phyloP scores from a whole-genome alignment of 2,113 vertebrate species.

The Macrotis lagotis region DNA sequence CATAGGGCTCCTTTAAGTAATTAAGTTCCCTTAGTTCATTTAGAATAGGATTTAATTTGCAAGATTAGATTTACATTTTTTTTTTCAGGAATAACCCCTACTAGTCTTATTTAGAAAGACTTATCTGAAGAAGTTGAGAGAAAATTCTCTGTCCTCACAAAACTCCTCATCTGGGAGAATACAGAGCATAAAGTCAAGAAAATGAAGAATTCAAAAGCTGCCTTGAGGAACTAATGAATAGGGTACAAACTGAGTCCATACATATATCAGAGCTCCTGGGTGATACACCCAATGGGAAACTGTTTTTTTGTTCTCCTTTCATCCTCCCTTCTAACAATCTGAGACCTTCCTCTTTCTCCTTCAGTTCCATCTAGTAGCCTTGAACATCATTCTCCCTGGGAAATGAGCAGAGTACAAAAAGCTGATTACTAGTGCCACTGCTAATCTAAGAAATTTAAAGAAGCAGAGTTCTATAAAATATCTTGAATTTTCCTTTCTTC shows the following conservation, averaged over 20 bases:
- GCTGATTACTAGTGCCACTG: conserved; percentile 80
- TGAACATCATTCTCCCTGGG: conserved; percentile 66
- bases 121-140: background rate
- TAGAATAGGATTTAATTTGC: conserved; percentile 12
- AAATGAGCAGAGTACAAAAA: conserved; percentile 75
- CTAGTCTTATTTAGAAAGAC: background rate
- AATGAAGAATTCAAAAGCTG: conserved; percentile 15
- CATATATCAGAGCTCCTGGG: background rate
- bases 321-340: background rate
- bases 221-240: background rate
- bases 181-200: background rate
- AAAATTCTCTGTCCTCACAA: background rate
- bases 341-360: background rate
- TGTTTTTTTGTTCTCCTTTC: background rate
- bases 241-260: background rate
- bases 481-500: conserved; percentile 79
- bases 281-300: background rate
- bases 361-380: conserved; percentile 78
- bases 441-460: conserved; percentile 79
- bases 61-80: background rate
- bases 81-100: background rate
- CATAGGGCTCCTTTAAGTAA: background rate
- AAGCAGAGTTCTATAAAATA: conserved; percentile 76
- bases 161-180: background rate
- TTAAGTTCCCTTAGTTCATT: background rate